Base-by-base conservation (phyloP, 35 echinoderm and acorn worm genomes). In the Anneissia japonica region DNA sequence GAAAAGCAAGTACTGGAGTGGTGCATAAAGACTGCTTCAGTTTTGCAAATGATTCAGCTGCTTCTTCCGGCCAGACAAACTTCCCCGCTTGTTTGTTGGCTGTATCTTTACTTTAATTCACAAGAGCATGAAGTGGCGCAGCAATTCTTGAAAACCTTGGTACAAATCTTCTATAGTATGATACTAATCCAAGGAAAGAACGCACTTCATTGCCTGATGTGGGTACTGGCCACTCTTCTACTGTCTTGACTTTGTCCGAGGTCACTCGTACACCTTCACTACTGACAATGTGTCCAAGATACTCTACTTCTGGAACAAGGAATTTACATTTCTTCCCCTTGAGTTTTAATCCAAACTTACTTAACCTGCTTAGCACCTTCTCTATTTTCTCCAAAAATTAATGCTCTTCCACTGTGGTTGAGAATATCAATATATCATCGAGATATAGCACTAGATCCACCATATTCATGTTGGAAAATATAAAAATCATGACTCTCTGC, bases 1-100 rank as follows among this genome's bases (percentile, higher is more conserved):
- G 86, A 37, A 35, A 88, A n/a, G 86, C 86, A 11, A 88, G 39
- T 10, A 88, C 35, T 30, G 86, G 86, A 11, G 86, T 36, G 30
- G 28, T 30, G 23, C 39, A 82, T 30, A 88, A 41, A 0, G 46
- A 34, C 26, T 32, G 4, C 36, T 82, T 81, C 46, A 88, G 37
- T 72, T n/a, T 32, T n/a, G 64, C 39, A 3, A 88, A 88, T 14
- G 86, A 77, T 30, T 32, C 34, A 26, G 64, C 28, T 34, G 28
- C 37, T 31, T 87, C 74, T 35, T 17, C n/a, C 31, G 26, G 23
- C 85, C 85, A 87, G 34, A 79, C 35, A 79, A 79, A 87, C 17
- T 35, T 37, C 33, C 32, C 34, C 77, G 37, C 37, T 37, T 37
- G 51, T 0, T 30, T 26, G 34, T 72, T 72, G 32, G 30, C 13